Percentiles rank a stretch among this genome's conserved stretches.
Conservation (phyloP, 92 coral and sea anemone genomes). For the Micromussa lordhowensis region DNA sequence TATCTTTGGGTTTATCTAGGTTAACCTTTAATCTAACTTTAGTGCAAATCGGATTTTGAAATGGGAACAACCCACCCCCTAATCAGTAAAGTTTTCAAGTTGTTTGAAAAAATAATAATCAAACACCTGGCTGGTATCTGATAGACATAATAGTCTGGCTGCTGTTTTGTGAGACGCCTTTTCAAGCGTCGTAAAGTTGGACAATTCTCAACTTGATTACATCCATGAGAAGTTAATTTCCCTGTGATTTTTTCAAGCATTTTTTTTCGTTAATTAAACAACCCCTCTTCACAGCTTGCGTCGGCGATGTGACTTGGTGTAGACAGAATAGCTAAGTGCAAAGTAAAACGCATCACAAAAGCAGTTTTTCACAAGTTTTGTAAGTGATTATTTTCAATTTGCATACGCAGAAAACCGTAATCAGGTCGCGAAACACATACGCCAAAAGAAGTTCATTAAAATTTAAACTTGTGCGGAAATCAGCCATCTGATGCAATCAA, state of each 20-base stretch:
- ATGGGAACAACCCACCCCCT: background rate
- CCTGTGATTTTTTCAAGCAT: background rate
- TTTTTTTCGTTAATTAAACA: background rate
- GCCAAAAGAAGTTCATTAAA: conserved; percentile 27
- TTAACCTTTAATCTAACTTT: background rate
- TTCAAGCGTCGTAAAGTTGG: background rate
- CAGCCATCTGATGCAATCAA: background rate
- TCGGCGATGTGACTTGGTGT: background rate
- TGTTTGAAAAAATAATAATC: background rate
- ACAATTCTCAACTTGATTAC: background rate
- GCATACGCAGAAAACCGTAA: background rate
- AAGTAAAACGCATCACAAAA: background rate
- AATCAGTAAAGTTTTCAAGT: background rate
- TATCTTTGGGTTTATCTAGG: background rate
- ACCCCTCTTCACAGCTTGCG: background rate
- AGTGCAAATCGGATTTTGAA: background rate
- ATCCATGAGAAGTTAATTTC: background rate
- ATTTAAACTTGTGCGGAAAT: conserved; percentile 24
- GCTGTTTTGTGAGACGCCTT: background rate
- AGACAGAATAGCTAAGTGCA: background rate
- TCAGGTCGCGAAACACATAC: background rate
- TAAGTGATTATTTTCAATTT: conserved; percentile 16
- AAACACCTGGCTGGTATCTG: background rate
- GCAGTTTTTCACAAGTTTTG: conserved; percentile 8
- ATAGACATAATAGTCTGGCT: background rate